Conservation (phyloP, 2,797 vertebrate species). For the Falco cherrug region DNA sequence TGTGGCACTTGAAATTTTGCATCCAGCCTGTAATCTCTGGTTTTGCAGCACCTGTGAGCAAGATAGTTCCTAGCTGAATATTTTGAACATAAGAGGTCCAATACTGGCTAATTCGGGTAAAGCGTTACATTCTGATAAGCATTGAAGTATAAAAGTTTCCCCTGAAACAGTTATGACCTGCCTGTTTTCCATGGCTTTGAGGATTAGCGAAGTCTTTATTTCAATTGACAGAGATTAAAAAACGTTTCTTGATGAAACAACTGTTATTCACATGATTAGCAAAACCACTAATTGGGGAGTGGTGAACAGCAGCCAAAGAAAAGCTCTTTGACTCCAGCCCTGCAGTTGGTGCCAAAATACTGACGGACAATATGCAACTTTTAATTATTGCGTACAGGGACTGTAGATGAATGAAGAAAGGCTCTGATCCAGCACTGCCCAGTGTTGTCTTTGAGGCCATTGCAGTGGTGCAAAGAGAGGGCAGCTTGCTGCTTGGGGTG, state of each 20-base stretch:
- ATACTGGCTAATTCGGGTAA: background rate
- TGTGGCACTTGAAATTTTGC: background rate
- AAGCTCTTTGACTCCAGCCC: background rate
- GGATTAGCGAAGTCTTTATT: background rate
- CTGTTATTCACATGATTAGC: constrained; percentile 3
- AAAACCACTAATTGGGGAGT: constrained; percentile 32
- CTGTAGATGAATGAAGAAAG: background rate
- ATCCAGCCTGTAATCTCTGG: background rate
- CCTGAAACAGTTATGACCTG: background rate
- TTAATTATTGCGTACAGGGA: background rate
- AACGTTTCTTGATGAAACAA: constrained; percentile 47
- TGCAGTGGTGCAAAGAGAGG: background rate
- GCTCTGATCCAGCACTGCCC: background rate
- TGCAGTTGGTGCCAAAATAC: background rate
- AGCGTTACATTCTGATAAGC: background rate
- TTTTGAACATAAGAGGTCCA: background rate
- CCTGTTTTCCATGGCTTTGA: constrained; percentile 19
- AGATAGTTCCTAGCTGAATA: background rate
- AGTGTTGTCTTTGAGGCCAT: background rate
- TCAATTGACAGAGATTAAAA: constrained; percentile 13
- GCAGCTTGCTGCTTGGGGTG: background rate
- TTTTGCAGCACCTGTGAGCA: background rate
- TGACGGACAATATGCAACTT: background rate
- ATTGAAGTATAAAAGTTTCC: background rate
- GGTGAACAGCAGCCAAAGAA: constrained; percentile 12